These are phyloP conservation scores for Lasioglossum oenotherae DNA, from an alignment of 2,888 invertebrate genomes.

Conservation along the genomic window DNA sequence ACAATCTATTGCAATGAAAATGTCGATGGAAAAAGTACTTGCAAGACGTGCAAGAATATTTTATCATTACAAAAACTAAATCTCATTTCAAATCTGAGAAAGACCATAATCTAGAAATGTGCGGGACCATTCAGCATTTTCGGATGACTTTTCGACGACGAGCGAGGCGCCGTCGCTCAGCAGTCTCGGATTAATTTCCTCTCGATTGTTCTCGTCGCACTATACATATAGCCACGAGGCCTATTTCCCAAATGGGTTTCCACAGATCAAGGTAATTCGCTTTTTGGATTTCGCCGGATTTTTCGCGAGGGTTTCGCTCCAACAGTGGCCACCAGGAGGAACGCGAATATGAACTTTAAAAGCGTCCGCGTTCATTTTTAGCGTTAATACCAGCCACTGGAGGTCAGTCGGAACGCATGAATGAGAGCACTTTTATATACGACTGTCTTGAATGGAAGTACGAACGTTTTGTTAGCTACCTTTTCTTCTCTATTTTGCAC, in stretches of 20 bases:
- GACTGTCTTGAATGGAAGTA: constrained; percentile 38
- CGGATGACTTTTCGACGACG: background rate
- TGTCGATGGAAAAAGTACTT: no score
- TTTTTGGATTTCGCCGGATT: constrained; percentile 11
- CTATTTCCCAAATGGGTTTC: background rate
- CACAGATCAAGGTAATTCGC: constrained; percentile 35
- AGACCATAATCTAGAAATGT: no score
- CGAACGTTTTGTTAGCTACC: constrained; percentile 34
- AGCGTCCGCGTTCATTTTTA: constrained; percentile 47
- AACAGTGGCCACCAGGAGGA: background rate
- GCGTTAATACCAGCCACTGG: constrained; percentile 47
- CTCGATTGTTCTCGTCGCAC: constrained; percentile 6
- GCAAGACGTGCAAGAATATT: no score
- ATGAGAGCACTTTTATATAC: constrained; percentile 45
- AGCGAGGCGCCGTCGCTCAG: background rate
- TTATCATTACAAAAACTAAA: no score
- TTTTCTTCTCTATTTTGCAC: constrained; percentile 18
- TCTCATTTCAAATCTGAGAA: no score
- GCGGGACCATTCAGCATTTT: background rate
- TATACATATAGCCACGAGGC: background rate
- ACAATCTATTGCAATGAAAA: no score
- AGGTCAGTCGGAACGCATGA: constrained; percentile 41
- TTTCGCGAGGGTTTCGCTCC: constrained; percentile 2
- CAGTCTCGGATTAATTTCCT: background rate
- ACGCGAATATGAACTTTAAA: constrained; percentile 48